Evolutionary conservation across 2,113 vertebrate genomes (phyloP).

Genomic region (Zootoca vivipara): DNA sequence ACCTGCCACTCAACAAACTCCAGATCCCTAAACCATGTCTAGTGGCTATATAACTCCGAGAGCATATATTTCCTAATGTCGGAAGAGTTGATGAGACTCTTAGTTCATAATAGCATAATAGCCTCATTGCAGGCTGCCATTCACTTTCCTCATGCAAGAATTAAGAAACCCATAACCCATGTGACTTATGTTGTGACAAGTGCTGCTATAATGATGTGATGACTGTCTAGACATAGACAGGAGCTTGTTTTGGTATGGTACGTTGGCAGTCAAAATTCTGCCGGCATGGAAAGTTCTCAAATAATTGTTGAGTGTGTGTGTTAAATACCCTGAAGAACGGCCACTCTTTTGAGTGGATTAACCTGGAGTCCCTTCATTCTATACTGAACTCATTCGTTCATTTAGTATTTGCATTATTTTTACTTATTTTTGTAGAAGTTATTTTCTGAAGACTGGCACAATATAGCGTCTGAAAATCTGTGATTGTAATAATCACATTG

Average conservation of each 20-base stretch:
- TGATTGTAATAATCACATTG: not conserved
- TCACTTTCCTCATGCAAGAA: constrained; percentile 46
- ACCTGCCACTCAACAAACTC: not conserved
- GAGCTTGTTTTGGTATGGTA: constrained; percentile 39
- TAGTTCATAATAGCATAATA: constrained; percentile 34
- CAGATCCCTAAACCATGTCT: not conserved
- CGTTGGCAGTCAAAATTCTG: constrained; percentile 60
- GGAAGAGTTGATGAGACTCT: not conserved
- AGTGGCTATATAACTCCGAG: not conserved
- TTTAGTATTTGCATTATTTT: not conserved
- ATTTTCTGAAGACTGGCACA: not conserved
- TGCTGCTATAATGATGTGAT: constrained; percentile 38
- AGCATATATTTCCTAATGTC: not conserved
- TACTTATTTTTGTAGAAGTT: not conserved
- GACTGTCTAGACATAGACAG: constrained; percentile 55
- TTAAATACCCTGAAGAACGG: constrained; percentile 11
- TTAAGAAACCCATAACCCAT: constrained; percentile 25
- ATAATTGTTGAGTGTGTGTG: constrained; percentile 17
- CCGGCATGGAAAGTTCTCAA: constrained; percentile 35
- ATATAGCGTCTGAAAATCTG: constrained; percentile 6
- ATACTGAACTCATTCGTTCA: too few relatives aligned
- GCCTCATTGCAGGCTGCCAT: not conserved
- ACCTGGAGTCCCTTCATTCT: not conserved
- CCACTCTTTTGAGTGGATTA: not conserved
- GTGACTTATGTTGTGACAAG: constrained; percentile 68